phyloP scores from a whole-genome alignment of 2,797 vertebrate genomes.

The Aselliscus stoliczkanus region DNA sequence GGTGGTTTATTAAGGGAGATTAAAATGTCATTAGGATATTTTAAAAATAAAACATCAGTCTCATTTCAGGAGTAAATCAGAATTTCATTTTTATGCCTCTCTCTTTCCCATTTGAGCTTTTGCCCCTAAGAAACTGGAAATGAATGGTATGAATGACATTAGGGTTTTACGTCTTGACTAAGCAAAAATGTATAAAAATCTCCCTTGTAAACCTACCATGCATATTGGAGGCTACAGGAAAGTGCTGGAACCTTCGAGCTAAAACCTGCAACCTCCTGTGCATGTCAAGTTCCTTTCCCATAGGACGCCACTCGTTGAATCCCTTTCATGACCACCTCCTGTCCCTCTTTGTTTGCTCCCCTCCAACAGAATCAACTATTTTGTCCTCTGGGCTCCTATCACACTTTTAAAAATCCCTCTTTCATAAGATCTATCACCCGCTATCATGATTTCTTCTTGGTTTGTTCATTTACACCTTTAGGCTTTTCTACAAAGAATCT shows the following conservation, averaged over 20 bases:
- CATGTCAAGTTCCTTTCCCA: background rate
- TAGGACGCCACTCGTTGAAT: background rate
- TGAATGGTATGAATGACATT: too few relatives aligned
- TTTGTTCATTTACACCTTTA: background rate
- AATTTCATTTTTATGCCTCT: background rate
- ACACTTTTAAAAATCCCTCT: background rate
- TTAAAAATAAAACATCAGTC: background rate
- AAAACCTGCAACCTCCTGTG: background rate
- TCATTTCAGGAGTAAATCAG: background rate
- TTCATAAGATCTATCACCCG: background rate
- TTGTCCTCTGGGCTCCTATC: background rate
- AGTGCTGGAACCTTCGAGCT: background rate
- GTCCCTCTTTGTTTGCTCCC: background rate
- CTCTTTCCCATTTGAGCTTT: background rate
- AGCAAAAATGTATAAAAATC: background rate
- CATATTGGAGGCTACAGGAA: background rate
- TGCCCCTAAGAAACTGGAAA: background rate
- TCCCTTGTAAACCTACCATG: background rate
- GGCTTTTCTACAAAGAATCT: background rate
- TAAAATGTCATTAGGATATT: background rate
- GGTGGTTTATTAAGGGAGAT: background rate
- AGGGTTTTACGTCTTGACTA: background rate
- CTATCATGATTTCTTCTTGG: background rate
- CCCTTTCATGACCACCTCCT: background rate
- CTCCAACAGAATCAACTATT: background rate